Base-by-base conservation (phyloP, 2,113 vertebrate genomes). In the Cynopterus brachyotis region DNA sequence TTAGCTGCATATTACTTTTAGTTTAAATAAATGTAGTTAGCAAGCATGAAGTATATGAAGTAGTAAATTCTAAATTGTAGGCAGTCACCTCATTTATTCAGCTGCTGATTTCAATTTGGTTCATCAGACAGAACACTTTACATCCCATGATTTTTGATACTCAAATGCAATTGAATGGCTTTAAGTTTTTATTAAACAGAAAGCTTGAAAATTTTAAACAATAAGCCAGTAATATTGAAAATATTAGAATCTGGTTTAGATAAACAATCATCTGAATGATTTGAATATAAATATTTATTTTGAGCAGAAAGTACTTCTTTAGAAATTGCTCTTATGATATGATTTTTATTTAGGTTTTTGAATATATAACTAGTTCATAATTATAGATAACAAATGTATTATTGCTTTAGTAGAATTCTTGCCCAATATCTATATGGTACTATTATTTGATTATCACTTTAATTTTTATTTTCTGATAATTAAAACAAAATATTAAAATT, bases 401-500 rank as follows among this genome's bases (percentile, higher is more conserved):
- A 97, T 96, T 97, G 67, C 84, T 97, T 98, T 97, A 91, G 98
- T 95, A 96, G 89, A 89, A 94, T 97, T 97, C 55, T 96, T 97
- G 66, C 24, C 64, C 97, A 97, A 73, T 72, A 93, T 94, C 70
- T 90, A 83, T 98, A 97, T 95, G 89, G 84, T 86, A 50, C 81
- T 96, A 6, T 98, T 97, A 94, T 91, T 97, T 93, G 59, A 72
- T 87, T 78, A 84, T 85, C 32, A 12, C 2, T 88, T 96, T 66
- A 64, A 19, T 55, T 97, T 64, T 95, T 92, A 26, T 62, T 76
- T 16, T 94, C 67, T 95, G 45, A 78, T 62, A 93, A 94, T 79
- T 30, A 91, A 53, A 40, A 95, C 5, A 89, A 92, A 88, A 42
- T 75, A 95, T 42, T 70, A 40, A 94, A 91, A 91, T 94, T 59